Base-by-base conservation (phyloP, 2,888 invertebrate genomes). In the Cremastobaeus sp. region DNA sequence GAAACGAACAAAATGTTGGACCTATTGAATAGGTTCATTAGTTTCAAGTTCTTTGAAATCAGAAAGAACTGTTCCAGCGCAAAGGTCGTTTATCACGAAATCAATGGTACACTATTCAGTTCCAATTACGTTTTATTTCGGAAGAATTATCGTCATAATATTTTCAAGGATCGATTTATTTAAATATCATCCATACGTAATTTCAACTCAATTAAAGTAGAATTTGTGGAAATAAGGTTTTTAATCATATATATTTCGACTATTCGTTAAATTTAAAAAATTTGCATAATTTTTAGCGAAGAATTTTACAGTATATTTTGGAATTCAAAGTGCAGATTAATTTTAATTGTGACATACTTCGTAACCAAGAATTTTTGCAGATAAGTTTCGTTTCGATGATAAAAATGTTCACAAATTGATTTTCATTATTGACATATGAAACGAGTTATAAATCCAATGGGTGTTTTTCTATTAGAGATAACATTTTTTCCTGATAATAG, bases 11-110 rank as follows among this genome's bases (percentile, higher is more conserved):
- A 39, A 39, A 39, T 45, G 25, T 59, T 59, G 57, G n/a, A 59
- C 35, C 37, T 21, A 12, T 59, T 15, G 15, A 15, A 59, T 15
- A 25, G 45, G 45, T 59, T 45, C 57, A 45, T 59, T 59, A 59
- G n/a, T 45, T 59, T 59, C 54, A 47, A 47, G 47, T 47, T 30
- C 21, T 17, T 47, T 47, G 1, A 30, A 47, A 47, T 47, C n/a
- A 30, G 30, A 30, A 17, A 41, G 14, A 47, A 47, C 9, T 47
- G 11, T 30, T 47, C 47, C 15, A 47, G n/a, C 30, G 30, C 30
- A 28, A 30, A 17, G 15, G 17, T 47, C 17, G 30, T 47, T 30
- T 47, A 45, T 45, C 14, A 45, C 8, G 15, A 47, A 30, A 47
- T 30, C 30, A 30, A 47, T 15, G 28, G n/a, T 6, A 17, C 30